Evolutionary conservation across 1,140 invertebrate genomes (phyloP), one percentile per base, ranked within the genome.

Genomic region (Papilio polyxenes): DNA sequence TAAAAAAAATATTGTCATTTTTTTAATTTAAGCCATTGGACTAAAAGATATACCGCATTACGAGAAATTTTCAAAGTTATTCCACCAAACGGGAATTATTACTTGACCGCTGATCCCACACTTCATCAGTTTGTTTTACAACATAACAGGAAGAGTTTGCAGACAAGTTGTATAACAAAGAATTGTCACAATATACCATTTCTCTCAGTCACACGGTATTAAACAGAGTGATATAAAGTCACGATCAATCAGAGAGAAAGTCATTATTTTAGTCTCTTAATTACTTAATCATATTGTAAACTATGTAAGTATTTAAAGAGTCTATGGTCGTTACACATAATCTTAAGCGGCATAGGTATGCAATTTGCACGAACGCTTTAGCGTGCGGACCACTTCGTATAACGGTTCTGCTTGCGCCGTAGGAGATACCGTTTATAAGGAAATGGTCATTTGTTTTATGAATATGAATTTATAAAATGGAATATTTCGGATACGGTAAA

Each of bases 361-460:
- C 88, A 90, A 90, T 91, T 91, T 90, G 88, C 83, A 82, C 83
- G 83, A 85, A 76, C 81, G 83, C 80, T 87, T 85, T 85, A 86
- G 85, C 83, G 76, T 49, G 49, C 78, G 78, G 83, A 83, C 86
- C 84, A 87, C 81, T 85, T 75, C 78, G 80, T 84, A 74, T 89
- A 87, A 89, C 89, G 88, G 89, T 85, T 84, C 82, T 77, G 81
- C 82, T 79, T 48, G 7, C 56, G 59, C 83, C 82, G 83, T 79
- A 82, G 81, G 78, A 85, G 86, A 87, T 89, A 88, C 86, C 87
- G 86, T 89, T 89, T 89, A 89, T 85, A 86, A 86, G 84, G 85
- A 87, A 88, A 89, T 83, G 79, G 77, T 83, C 77, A 77, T 83
- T 84, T 83, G 81, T 85, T 84, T 85, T 89, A 87, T 85, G 85